Conservation (phyloP, 2,113 vertebrate genomes). For the Camarhynchus parvulus region DNA sequence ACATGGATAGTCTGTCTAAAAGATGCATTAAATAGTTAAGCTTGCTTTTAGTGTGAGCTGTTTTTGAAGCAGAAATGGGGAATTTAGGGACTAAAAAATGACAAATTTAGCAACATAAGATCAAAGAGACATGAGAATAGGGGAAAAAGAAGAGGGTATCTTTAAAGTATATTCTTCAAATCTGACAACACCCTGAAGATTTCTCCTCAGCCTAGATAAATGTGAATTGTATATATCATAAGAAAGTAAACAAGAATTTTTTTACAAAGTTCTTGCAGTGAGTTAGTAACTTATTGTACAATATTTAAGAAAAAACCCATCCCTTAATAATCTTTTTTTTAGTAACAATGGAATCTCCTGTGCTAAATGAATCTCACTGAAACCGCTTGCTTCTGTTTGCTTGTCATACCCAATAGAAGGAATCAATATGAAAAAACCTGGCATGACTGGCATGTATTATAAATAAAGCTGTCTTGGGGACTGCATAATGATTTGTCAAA, state of each 20-base stretch:
- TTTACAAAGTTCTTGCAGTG: background rate
- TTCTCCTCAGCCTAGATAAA: background rate
- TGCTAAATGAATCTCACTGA: background rate
- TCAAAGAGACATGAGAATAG: background rate
- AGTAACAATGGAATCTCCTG: background rate
- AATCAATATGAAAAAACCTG: background rate
- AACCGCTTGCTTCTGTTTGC: background rate
- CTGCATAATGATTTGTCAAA: background rate
- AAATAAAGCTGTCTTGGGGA: conserved; percentile 21
- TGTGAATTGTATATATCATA: background rate
- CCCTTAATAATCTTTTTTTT: rapidly evolving
- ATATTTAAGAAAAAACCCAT: background rate
- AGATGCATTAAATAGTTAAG: background rate
- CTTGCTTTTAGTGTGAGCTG: background rate
- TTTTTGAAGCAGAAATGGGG: background rate
- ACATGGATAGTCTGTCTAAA: background rate
- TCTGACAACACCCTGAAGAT: background rate
- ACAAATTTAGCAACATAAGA: background rate
- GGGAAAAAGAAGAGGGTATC: background rate
- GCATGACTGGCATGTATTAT: background rate
- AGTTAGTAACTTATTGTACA: background rate
- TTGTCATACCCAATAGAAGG: background rate
- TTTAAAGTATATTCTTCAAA: background rate
- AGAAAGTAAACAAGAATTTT: background rate
- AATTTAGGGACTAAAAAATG: background rate